Base-by-base conservation (phyloP, 2,797 vertebrate genomes). In the Gallinago nigripennis region DNA sequence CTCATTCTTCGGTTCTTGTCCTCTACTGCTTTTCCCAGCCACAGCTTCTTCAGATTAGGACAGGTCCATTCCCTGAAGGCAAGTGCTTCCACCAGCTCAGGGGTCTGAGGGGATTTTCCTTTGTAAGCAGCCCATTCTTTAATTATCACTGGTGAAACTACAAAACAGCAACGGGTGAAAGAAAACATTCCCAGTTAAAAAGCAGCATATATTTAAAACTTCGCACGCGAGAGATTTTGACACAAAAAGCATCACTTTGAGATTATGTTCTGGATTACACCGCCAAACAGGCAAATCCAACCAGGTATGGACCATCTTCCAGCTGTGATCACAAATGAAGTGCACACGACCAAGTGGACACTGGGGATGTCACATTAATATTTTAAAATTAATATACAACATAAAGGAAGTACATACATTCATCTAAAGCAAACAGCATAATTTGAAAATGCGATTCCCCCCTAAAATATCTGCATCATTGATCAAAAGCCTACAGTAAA, bases 71-170 rank as follows among this genome's bases (percentile, higher is more conserved):
- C 99, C 92, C 99, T 98, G 97, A 99, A 99, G 8, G 99, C 98
- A 33, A 99, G 98, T 2, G 99, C 99, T 98, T 99, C 99, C 95
- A 99, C 99, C 93, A 99, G 98, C 94, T 99, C 99, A 4, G 99
- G 99, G 15, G 99, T 99, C 90, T 99, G 99, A 30, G 99, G 99
- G 56, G 99, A 99, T 94, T 99, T 99, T 86, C 99, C 99, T 97
- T 99, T 99, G 98, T 99, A 99, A 96, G 99, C 99, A 53, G 98
- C 99, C 99, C 99, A 99, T 97, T 99, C 99, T 94, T 99, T 99
- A 94, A 99, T 98, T 93, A 99, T 98, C 94, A 99, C 99, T 3
- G 98, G 98, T 43, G 98, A 98, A 95, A 99, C 99, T 99, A 92
- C 16, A 95, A 73, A 92, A 88, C 4, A 54, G 81, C 89, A 92